These are phyloP conservation scores for Rissa tridactyla DNA, from an alignment of 2,113 vertebrate genomes.

Conservation along the genomic window DNA sequence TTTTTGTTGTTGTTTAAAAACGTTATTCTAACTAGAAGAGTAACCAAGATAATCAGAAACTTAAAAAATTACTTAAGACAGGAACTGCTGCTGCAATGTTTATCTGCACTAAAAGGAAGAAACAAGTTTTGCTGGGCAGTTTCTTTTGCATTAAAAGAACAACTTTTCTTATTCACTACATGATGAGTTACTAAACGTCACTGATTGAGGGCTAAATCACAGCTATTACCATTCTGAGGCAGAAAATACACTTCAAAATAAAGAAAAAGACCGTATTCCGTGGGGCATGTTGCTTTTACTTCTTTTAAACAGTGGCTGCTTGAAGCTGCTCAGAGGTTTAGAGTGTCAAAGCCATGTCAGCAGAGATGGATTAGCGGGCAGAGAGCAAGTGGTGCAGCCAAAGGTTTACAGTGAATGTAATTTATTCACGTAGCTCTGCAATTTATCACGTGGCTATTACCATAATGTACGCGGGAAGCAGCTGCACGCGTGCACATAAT, in stretches of 20 bases:
- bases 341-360: constrained; percentile 6
- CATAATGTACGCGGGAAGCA: constrained; percentile 26
- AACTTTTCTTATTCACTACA: not conserved
- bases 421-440: not conserved
- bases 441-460: constrained; percentile 41
- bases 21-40: not conserved
- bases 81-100: not conserved
- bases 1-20: not conserved
- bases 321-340: not conserved
- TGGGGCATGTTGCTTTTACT: not conserved
- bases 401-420: constrained; percentile 42
- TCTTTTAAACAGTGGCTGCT: constrained; percentile 18
- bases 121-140: not conserved
- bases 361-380: constrained; percentile 37
- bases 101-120: not conserved
- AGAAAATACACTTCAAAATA: not conserved
- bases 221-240: not conserved
- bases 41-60: not conserved
- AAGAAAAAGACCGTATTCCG: not conserved
- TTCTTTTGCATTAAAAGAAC: not conserved
- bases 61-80: not conserved
- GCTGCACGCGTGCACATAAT: not conserved
- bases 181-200: not conserved
- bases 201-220: not conserved
- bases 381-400: constrained; percentile 40